Evolutionary conservation across 2,888 invertebrate genomes (phyloP).

Genomic region (Oxystoma pomonae): DNA sequence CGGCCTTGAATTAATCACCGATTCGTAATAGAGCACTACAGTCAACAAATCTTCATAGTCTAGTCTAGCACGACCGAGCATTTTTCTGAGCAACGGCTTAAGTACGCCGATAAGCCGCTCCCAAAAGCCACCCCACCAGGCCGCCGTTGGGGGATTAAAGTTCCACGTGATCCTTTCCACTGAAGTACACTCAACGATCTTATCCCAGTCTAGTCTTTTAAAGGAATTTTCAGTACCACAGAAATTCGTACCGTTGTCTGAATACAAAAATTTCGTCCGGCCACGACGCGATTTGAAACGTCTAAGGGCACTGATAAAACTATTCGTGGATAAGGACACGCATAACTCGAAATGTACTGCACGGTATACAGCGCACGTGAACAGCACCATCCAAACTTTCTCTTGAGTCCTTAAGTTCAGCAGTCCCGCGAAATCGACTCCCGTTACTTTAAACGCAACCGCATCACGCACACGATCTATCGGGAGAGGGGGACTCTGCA

Average conservation of each 20-base stretch:
- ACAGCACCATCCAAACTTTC: slow-evolving; percentile 39
- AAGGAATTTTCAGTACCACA: slow-evolving; percentile 33
- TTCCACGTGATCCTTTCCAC: slow-evolving; percentile 31
- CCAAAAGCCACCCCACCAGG: slow-evolving; percentile 48
- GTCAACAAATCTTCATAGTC: slow-evolving; percentile 32
- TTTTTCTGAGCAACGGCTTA: slow-evolving; percentile 38
- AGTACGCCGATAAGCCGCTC: slow-evolving; percentile 42
- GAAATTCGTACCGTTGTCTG: slow-evolving; percentile 45
- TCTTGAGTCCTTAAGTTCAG: slow-evolving; percentile 30
- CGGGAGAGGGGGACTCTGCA: slow-evolving; percentile 31
- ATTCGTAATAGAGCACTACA: slow-evolving; percentile 35
- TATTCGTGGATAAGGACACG: slow-evolving; percentile 30
- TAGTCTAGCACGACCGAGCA: slow-evolving; percentile 36
- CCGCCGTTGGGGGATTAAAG: slow-evolving; percentile 42
- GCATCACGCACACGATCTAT: slow-evolving; percentile 33
- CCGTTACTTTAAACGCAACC: slow-evolving; percentile 34
- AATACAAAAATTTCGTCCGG: slow-evolving; percentile 33
- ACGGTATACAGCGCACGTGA: slow-evolving; percentile 43
- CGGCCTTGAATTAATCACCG: slow-evolving; percentile 36
- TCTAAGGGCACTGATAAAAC: slow-evolving; percentile 36
- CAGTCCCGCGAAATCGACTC: slow-evolving; percentile 43
- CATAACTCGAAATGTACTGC: slow-evolving; percentile 42
- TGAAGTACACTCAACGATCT: slow-evolving; percentile 22
- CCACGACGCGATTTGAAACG: slow-evolving; percentile 39
- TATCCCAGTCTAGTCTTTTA: slow-evolving; percentile 30